A percentile compares a stretch with the other conserved stretches of the same genome.
Conservation (phyloP, 2,888 invertebrate genomes). For the Zygogramma bicolorata region DNA sequence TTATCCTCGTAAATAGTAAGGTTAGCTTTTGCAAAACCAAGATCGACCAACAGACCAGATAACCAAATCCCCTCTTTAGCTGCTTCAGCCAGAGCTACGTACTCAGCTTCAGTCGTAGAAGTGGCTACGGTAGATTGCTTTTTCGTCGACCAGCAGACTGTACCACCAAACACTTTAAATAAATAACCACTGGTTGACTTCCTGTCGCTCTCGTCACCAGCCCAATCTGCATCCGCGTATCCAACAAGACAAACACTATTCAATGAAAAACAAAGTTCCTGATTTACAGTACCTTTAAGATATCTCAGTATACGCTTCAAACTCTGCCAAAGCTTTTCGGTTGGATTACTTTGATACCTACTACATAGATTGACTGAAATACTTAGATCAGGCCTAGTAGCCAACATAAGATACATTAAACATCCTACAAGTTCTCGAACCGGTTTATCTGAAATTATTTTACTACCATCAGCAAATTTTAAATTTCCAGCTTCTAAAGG, state of each 20-base stretch:
- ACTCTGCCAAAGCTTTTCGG: background rate
- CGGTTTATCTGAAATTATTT: background rate
- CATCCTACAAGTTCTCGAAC: constrained; percentile 12
- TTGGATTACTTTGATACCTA: constrained; percentile 11
- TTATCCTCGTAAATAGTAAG: constrained; percentile 14
- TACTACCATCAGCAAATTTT: constrained; percentile 5
- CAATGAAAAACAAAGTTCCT: background rate
- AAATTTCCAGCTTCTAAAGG: constrained; percentile 3
- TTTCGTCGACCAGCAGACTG: constrained; percentile 53
- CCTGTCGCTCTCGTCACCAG: constrained; percentile 42
- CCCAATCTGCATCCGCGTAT: constrained; percentile 50
- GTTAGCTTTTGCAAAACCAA: constrained; percentile 12
- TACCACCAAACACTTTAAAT: constrained; percentile 48
- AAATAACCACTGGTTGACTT: constrained; percentile 55
- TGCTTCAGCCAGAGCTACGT: constrained; percentile 51
- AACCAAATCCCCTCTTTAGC: constrained; percentile 51
- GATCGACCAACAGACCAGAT: constrained; percentile 8
- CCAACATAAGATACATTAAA: constrained; percentile 15
- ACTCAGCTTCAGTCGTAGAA: constrained; percentile 58
- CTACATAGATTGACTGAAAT: constrained; percentile 11
- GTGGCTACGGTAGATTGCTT: constrained; percentile 54
- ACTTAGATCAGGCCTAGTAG: constrained; percentile 10
- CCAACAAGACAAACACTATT: background rate
- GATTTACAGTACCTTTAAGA: background rate
- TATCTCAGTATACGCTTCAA: background rate